phyloP scores from a whole-genome alignment of 2,113 vertebrate species.

The Phalacrocorax pelagicus region DNA sequence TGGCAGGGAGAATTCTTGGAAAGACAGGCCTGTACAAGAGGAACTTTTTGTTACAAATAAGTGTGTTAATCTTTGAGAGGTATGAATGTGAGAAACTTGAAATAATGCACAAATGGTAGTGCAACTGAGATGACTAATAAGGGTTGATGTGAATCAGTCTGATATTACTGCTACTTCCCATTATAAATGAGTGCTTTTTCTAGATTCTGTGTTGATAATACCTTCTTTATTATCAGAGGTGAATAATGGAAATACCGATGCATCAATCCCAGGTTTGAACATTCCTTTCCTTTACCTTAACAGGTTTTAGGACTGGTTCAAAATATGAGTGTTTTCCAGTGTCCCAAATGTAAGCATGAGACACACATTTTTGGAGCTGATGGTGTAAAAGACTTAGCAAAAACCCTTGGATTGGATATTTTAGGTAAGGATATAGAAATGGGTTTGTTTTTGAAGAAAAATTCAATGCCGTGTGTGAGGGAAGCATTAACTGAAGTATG shows the following conservation, averaged over 20 bases:
- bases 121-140: not conserved
- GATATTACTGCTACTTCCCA: not conserved
- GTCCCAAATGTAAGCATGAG: conserved; percentile 90
- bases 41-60: not conserved
- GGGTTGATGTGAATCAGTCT: not conserved
- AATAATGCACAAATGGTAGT: not conserved
- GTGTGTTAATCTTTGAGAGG: not conserved
- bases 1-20: not conserved
- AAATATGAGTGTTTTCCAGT: conserved; percentile 98
- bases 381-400: conserved; percentile 84
- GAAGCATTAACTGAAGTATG: not conserved
- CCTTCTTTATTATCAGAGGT: not conserved
- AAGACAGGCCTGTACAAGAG: not conserved
- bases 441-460: not conserved
- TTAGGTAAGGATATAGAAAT: conserved; percentile 78
- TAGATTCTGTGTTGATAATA: not conserved
- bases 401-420: conserved; percentile 81
- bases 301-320: conserved; percentile 95
- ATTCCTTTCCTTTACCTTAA: conserved; percentile 16
- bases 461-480: not conserved
- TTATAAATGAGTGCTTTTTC: not conserved
- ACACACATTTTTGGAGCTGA: conserved; percentile 94
- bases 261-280: not conserved
- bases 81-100: not conserved
- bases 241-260: not conserved